Conservation (phyloP, 2,113 vertebrate genomes). For the Procavia capensis region DNA sequence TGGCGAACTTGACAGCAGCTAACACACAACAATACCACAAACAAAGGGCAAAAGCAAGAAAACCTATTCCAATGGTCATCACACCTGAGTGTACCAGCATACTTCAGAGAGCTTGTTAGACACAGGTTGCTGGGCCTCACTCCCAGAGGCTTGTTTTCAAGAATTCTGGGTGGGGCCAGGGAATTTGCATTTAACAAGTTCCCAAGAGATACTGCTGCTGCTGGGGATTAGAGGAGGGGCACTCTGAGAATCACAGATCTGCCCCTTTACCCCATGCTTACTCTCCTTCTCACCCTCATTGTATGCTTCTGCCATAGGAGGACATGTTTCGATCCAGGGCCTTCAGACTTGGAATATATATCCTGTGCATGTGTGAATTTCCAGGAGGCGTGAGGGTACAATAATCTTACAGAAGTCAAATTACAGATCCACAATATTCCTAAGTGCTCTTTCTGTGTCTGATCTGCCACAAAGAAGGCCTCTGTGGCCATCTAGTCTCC, state of each 20-base stretch:
- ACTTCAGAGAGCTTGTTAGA: neutral
- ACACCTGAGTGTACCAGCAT: neutral
- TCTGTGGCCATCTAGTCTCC: neutral
- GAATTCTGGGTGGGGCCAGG: neutral
- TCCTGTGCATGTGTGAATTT: neutral
- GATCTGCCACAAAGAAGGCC: neutral
- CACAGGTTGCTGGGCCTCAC: neutral
- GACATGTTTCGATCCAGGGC: too few relatives aligned
- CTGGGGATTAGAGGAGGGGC: too few relatives aligned
- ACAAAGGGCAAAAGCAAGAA: neutral
- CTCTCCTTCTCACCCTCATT: neutral
- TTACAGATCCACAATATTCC: neutral
- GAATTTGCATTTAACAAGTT: neutral
- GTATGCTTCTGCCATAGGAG: too few relatives aligned
- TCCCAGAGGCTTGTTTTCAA: neutral
- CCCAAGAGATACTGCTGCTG: neutral
- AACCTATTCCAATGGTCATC: neutral
- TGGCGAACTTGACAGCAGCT: neutral
- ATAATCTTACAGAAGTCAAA: rapidly evolving
- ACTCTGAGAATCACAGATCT: neutral
- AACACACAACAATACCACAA: neutral
- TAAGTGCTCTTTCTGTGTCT: neutral
- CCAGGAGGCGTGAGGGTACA: neutral
- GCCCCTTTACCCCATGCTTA: neutral
- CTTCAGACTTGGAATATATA: neutral